Evolutionary conservation across 2,888 invertebrate genomes (phyloP), one percentile per base, ranked within the genome.

Genomic region (Pterobdella sp.): DNA sequence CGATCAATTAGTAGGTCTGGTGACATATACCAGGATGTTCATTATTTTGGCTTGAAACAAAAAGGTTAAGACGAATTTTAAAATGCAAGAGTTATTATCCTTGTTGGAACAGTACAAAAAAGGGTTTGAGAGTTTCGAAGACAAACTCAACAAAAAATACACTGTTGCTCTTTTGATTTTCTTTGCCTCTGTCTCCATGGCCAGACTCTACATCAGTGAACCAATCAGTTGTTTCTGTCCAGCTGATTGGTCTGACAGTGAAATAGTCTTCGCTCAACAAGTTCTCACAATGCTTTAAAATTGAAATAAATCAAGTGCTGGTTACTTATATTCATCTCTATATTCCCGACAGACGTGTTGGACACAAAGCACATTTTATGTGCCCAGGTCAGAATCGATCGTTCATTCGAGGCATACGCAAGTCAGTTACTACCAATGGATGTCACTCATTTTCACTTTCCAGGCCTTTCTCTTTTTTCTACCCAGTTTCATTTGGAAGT

Each of bases 331-430:
- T 22, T 14, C 29, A 14, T 64, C n/a, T n/a, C 64, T 10, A 29
- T 64, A 7, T 31, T 2, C 0, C 68, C 35, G 42, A 34, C 64
- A 76, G 78, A 85, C 85, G 67, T 86, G 85, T 78, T 86, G 84
- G 85, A 85, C 85, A 32, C 84, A 84, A 76, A 85, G 85, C 79
- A 86, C 86, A 34, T 86, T 85, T 78, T 85, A 83, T 79, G 80
- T 86, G 22, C 84, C 84, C 18, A 26, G 14, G 2, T 29, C 3
- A 1, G n/a, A 63, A 2, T 72, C 73, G 49, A 49, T 67, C 0
- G 63, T 31, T 7, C 69, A 70, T 1, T 64, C 67, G 1, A 52
- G 42, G 0, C 66, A 63, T 7, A 34, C 60, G 37, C 35, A 52
- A 26, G 75, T 77, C 68, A 73, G 74, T 36, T 77, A 77, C 69